A percentile compares a stretch with the other conserved stretches of the same genome.
phyloP scores from a whole-genome alignment of 2,888 invertebrate genomes.

The Drosophila recens region DNA sequence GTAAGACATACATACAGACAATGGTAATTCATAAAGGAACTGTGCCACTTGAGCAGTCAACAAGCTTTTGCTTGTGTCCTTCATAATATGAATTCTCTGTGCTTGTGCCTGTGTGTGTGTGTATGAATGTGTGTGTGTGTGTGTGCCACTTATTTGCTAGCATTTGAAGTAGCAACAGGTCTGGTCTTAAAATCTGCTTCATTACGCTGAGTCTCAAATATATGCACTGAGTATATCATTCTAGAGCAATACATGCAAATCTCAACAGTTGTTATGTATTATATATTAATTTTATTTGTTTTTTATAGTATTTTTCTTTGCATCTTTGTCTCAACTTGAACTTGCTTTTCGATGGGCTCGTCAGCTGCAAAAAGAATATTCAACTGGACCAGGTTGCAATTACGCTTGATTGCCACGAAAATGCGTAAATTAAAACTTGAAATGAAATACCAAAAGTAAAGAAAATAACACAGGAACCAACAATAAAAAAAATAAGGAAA shows the following conservation, averaged over 20 bases:
- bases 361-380: conserved; percentile 32
- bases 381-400: conserved; percentile 47
- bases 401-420: conserved; percentile 70
- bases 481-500: conserved; percentile 17
- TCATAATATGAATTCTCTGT: conserved; percentile 49
- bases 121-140: conserved; percentile 20
- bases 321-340: not conserved
- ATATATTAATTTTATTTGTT: not conserved
- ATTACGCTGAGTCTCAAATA: not conserved
- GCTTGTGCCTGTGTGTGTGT: conserved; percentile 5
- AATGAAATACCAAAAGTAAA: conserved; percentile 40
- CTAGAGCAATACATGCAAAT: not conserved
- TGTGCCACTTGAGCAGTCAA: conserved; percentile 77
- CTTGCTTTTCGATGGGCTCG: conserved; percentile 7
- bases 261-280: not conserved
- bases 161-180: conserved; percentile 71
- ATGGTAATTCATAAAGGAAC: conserved; percentile 58
- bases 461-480: conserved; percentile 10
- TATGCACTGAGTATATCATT: not conserved
- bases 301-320: not conserved
- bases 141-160: conserved; percentile 49
- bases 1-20: conserved; percentile 19
- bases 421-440: conserved; percentile 69
- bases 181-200: conserved; percentile 13
- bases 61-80: conserved; percentile 74